phyloP scores from a whole-genome alignment of 1,140 invertebrate genomes.

The Dreissena rostriformis region DNA sequence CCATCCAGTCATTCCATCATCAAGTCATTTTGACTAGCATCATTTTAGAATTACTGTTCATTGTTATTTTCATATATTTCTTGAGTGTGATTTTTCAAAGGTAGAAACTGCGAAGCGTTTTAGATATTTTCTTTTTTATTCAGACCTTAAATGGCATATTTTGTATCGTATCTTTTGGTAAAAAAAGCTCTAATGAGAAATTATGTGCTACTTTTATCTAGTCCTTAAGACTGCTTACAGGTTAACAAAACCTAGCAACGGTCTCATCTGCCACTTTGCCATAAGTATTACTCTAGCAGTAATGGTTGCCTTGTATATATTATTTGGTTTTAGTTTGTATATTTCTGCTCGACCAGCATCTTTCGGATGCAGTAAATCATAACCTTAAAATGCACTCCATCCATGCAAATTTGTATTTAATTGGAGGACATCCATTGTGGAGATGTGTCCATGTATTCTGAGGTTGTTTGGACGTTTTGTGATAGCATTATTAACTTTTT shows the following conservation, averaged over 20 bases:
- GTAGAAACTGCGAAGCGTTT: too few relatives aligned
- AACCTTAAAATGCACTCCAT: constrained; percentile 15
- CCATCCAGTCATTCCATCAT: background rate
- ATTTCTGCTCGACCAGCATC: constrained; percentile 54
- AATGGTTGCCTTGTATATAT: constrained; percentile 55
- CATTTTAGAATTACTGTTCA: constrained; percentile 11
- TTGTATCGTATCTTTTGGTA: too few relatives aligned
- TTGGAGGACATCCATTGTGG: background rate
- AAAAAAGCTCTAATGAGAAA: background rate
- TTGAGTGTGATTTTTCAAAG: too few relatives aligned
- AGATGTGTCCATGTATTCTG: background rate
- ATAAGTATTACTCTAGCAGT: constrained; percentile 40
- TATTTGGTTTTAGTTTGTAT: constrained; percentile 40
- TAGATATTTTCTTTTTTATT: too few relatives aligned
- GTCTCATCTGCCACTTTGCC: constrained; percentile 26
- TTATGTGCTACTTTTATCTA: constrained; percentile 45
- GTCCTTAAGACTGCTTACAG: constrained; percentile 23
- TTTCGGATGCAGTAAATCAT: constrained; percentile 17
- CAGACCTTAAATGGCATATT: too few relatives aligned
- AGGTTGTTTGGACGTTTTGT: background rate
- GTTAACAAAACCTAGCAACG: constrained; percentile 10
- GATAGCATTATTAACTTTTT: constrained; percentile 1
- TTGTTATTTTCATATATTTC: background rate
- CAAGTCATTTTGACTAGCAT: background rate
- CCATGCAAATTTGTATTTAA: constrained; percentile 30